phyloP scores from a whole-genome alignment of 2,888 invertebrate species.

The Nudaria mundana region DNA sequence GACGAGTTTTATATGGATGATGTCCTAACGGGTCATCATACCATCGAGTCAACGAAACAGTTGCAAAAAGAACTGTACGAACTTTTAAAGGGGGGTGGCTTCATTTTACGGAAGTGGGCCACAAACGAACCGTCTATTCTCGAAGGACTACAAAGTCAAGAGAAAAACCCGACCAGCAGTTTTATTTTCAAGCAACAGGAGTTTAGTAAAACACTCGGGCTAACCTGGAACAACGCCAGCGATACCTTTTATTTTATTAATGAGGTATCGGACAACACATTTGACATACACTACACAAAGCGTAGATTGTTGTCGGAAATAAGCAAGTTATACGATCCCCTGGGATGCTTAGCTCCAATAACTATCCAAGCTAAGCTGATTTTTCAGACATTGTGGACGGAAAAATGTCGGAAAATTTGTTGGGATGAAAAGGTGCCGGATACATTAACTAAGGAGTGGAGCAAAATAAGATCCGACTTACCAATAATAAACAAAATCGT shows the following conservation, averaged over 20 bases:
- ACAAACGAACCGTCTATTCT: neutral
- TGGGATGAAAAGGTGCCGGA: neutral
- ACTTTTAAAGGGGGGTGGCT: neutral
- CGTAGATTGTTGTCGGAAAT: too few species aligned
- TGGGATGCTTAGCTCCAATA: neutral
- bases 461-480: too few species aligned
- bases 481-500: too few species aligned
- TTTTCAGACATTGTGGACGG: neutral
- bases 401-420: neutral
- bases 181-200: constrained; percentile 12
- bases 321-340: neutral
- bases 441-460: neutral
- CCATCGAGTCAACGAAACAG: too few species aligned
- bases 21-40: neutral
- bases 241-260: constrained; percentile 17
- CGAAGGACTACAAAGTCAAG: too few species aligned
- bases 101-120: constrained; percentile 1
- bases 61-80: neutral
- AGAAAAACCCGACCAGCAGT: too few species aligned
- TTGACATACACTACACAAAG: too few species aligned
- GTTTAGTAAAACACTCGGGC: constrained; percentile 11
- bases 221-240: constrained; percentile 9
- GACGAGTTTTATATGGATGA: neutral
- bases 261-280: too few species aligned
- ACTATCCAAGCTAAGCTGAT: neutral